These are phyloP conservation scores for Eupithecia centaureata DNA, from an alignment of 2,888 invertebrate genomes.

Conservation along the genomic window DNA sequence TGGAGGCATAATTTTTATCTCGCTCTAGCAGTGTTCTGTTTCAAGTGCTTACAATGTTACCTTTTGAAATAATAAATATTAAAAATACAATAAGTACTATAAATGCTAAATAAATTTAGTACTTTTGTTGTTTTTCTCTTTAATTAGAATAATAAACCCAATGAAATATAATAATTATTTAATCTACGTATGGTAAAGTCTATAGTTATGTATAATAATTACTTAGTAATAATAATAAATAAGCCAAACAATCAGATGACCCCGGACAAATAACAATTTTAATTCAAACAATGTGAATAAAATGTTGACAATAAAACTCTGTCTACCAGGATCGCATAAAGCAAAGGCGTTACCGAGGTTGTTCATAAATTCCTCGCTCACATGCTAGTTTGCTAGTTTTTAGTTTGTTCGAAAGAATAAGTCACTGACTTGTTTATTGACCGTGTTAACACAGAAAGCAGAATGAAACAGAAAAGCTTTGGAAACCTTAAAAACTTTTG, in stretches of 20 bases:
- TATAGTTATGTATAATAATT: too few species aligned
- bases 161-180: too few species aligned
- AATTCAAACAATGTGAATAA: conserved; percentile 22
- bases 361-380: conserved; percentile 31
- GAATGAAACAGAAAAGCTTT: too few species aligned
- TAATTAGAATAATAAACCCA: too few species aligned
- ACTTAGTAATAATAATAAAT: too few species aligned
- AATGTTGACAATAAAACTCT: conserved; percentile 37
- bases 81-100: not conserved
- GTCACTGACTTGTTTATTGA: conserved; percentile 58
- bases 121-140: too few species aligned
- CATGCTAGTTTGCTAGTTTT: conserved; percentile 23
- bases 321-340: conserved; percentile 40
- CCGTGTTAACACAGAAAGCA: conserved; percentile 8
- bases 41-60: not conserved
- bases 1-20: not conserved
- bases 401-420: conserved; percentile 32
- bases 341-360: conserved; percentile 27
- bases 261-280: not conserved
- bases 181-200: too few species aligned
- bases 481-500: too few species aligned
- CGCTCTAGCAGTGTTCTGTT: not conserved
- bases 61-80: not conserved
- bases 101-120: too few species aligned
- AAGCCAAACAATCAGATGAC: too few species aligned